These are phyloP conservation scores for Coelogynopora nodosa DNA, from an alignment of 2,888 invertebrate genomes.

Conservation along the genomic window DNA sequence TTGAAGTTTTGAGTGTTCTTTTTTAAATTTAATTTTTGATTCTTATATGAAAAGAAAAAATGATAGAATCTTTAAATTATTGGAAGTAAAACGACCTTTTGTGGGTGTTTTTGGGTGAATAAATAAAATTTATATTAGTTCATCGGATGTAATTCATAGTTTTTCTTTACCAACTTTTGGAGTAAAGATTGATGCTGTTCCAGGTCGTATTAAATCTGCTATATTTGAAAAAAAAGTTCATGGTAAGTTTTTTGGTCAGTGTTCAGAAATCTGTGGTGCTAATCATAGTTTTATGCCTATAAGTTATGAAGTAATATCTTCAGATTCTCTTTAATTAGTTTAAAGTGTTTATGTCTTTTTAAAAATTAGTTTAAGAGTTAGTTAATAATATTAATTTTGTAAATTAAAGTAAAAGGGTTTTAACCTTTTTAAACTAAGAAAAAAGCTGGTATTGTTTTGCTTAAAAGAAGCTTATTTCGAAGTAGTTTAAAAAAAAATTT, in stretches of 20 bases:
- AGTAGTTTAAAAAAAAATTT: constrained; percentile 26
- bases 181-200: constrained; percentile 62
- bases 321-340: no score
- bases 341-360: no score
- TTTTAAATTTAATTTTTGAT: constrained; percentile 26
- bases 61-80: constrained; percentile 52
- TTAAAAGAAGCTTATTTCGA: no score
- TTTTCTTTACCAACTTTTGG: constrained; percentile 60
- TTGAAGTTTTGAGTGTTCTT: neutral
- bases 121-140: constrained; percentile 50
- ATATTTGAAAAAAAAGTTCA: constrained; percentile 68
- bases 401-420: no score
- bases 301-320: constrained; percentile 63
- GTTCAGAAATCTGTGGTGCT: constrained; percentile 76
- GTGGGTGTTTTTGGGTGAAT: constrained; percentile 53
- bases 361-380: no score
- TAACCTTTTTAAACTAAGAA: no score
- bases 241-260: constrained; percentile 72
- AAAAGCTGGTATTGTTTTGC: no score
- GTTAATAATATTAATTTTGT: constrained; percentile 10
- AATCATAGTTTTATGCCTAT: constrained; percentile 78
- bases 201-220: constrained; percentile 63
- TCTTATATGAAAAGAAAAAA: constrained; percentile 4
- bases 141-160: constrained; percentile 62
- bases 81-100: constrained; percentile 58